These are phyloP conservation scores for Halisarca cf. caerulea DNA, from an alignment of 37 sponge, comb jelly and placozoan genomes.

Conservation along the genomic window DNA sequence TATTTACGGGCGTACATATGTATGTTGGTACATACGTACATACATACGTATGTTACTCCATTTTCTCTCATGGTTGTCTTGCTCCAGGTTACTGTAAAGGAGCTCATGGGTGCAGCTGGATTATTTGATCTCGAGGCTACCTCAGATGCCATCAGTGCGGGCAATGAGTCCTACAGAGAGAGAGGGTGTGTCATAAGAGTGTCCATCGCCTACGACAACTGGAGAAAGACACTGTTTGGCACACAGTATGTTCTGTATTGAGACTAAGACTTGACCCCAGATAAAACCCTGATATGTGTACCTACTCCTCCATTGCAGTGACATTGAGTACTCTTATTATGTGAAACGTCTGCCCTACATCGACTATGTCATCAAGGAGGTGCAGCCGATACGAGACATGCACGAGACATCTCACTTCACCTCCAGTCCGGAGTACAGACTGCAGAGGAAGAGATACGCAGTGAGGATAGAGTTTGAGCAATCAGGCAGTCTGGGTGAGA, in stretches of 20 bases:
- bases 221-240: slow-evolving; percentile 62
- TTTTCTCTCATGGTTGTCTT: background rate
- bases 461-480: slow-evolving; percentile 77
- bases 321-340: slow-evolving; percentile 63
- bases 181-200: slow-evolving; percentile 77
- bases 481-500: slow-evolving; percentile 68
- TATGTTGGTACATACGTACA: slow-evolving; percentile 4
- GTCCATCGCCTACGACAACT: slow-evolving; percentile 78
- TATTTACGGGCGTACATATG: background rate
- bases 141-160: slow-evolving; percentile 68
- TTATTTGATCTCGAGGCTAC: slow-evolving; percentile 60
- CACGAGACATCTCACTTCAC: background rate
- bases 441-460: slow-evolving; percentile 74
- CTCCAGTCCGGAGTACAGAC: slow-evolving; percentile 40
- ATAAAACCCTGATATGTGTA: too few species aligned
- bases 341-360: slow-evolving; percentile 60
- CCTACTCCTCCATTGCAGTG: slow-evolving; percentile 28
- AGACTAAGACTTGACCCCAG: too few species aligned
- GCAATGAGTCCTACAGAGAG: slow-evolving; percentile 60
- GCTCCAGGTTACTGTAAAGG: slow-evolving; percentile 53
- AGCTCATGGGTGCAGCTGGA: slow-evolving; percentile 76
- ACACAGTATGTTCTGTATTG: slow-evolving; percentile 72
- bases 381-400: slow-evolving; percentile 25
- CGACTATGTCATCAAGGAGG: slow-evolving; percentile 65
- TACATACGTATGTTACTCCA: background rate